phyloP scores from a whole-genome alignment of 1,140 invertebrate genomes.

The Paramacrobiotus metropolitanus region DNA sequence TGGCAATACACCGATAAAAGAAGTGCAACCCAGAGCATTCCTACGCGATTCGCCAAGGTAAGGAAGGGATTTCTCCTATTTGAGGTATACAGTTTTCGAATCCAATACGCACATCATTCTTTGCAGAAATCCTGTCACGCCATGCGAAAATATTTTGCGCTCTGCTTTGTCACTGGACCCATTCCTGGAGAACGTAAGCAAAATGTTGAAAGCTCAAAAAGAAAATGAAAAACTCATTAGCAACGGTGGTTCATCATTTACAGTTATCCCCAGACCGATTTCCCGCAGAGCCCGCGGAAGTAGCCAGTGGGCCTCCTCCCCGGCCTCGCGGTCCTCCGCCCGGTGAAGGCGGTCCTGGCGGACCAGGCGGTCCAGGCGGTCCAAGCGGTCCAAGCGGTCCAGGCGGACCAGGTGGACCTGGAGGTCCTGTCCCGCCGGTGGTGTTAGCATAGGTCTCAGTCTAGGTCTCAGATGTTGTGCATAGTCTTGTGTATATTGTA shows the following conservation, averaged over 20 bases:
- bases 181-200: neutral
- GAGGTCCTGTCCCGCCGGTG: neutral
- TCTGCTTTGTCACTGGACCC: neutral
- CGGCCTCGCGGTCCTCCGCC: neutral
- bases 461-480: no score
- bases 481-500: no score
- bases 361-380: neutral
- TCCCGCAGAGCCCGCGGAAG: neutral
- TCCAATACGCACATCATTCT: no score
- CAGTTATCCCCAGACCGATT: neutral
- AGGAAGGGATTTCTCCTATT: neutral
- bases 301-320: neutral
- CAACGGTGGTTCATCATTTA: neutral
- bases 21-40: neutral
- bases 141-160: neutral
- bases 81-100: neutral
- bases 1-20: neutral
- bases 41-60: neutral
- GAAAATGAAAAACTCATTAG: neutral
- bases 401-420: neutral
- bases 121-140: neutral
- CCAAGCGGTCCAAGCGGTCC: neutral
- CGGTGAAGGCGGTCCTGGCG: neutral
- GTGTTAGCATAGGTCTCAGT: no score
- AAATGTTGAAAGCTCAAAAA: neutral